Evolutionary conservation across 2,888 invertebrate species (phyloP), one percentile per base, ranked within the genome.

Genomic region (Alviniconcha strummeri): DNA sequence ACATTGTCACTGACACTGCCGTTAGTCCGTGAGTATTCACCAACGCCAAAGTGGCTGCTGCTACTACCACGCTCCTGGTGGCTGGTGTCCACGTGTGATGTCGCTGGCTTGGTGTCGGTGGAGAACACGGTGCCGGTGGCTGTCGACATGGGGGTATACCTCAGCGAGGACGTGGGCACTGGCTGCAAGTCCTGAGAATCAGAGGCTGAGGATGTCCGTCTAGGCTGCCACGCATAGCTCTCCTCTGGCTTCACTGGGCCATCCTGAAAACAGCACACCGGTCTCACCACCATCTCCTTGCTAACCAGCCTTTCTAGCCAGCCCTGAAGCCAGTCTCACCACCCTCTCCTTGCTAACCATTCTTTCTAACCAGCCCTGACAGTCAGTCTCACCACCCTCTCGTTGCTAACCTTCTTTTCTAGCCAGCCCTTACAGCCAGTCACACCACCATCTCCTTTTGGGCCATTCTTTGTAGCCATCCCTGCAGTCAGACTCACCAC

Each of bases 161-260:
- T n/a, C 69, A 54, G n/a, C 17, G 36, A 56, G 55, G 81, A 71
- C 55, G 56, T 80, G 54, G 80, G 80, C 67, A 83, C 54, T 55
- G 54, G 60, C 11, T 76, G 36, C 15, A 60, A 15, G 54, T 77
- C 79, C 69, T 17, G 71, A 19, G 77, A 17, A 19, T 81, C 81
- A 15, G 79, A 80, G n/a, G 82, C 13, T 5, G 77, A 77, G 17
- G 79, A 76, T 6, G 74, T n/a, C 15, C 78, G 75, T 9, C 19
- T 64, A 13, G 85, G 84, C 60, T 84, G 69, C 85, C 85, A 85
- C 36, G 84, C 84, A 81, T 77, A 85, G 71, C 77, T 83, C 11
- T 85, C 85, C 55, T 84, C 81, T 15, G 85, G 84, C 64, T 67
- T 85, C 36, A 54, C 55, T 5, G 17, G n/a, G 0, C n/a, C 9